Conservation (phyloP, 2,113 vertebrate genomes). For the Chrysochloris asiatica region DNA sequence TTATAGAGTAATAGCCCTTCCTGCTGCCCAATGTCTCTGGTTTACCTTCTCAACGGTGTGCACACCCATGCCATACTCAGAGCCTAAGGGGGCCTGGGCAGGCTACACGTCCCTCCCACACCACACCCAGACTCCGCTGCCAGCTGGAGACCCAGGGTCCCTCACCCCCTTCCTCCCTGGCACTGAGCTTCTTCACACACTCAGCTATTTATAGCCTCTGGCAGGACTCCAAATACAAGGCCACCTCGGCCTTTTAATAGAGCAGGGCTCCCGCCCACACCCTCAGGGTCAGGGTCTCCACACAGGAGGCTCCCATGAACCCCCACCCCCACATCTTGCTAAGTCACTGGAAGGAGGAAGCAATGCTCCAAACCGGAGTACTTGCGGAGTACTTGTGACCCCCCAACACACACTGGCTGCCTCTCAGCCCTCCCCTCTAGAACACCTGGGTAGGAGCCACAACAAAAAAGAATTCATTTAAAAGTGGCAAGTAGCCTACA, state of each 20-base stretch:
- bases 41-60: too few species aligned
- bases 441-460: background rate
- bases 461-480: background rate
- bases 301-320: too few species aligned
- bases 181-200: conserved; percentile 85
- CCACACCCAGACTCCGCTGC: conserved; percentile 78
- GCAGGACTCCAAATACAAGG: conserved; percentile 55
- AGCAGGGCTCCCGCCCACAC: background rate
- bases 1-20: too few species aligned
- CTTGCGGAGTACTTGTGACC: fast-evolving
- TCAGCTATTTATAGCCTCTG: conserved; percentile 82
- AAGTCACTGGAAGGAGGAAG: background rate
- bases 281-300: background rate
- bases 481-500: background rate
- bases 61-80: background rate
- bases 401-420: background rate
- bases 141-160: conserved; percentile 87
- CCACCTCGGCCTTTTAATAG: conserved; percentile 46
- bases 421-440: background rate
- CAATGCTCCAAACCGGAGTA: background rate
- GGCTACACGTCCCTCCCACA: conserved; percentile 53
- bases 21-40: background rate
- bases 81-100: background rate
- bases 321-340: too few species aligned
- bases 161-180: conserved; percentile 84